These are phyloP conservation scores for Sapayoa aenigma DNA, from an alignment of 2,113 vertebrate genomes.

Conservation along the genomic window DNA sequence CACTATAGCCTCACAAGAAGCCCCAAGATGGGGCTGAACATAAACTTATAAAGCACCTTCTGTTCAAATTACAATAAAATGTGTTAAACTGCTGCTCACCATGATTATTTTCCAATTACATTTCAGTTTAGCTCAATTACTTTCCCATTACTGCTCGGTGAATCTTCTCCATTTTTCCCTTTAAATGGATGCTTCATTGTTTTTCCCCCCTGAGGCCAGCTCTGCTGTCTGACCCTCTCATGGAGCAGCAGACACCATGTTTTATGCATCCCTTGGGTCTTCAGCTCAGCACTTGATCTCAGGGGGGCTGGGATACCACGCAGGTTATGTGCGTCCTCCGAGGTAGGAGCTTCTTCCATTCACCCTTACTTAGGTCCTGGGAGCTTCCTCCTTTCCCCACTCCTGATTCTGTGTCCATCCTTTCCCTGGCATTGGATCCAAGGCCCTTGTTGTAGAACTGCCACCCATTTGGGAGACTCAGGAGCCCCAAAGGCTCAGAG, in stretches of 20 bases:
- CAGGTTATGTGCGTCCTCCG: neutral
- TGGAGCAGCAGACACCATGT: neutral
- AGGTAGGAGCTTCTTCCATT: neutral
- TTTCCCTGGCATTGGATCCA: neutral
- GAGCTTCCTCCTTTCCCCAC: neutral
- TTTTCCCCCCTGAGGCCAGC: neutral
- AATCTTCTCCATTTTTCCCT: conserved; percentile 66
- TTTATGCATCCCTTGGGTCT: neutral
- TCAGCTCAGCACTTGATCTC: neutral
- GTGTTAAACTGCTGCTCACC: conserved; percentile 40
- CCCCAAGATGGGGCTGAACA: neutral
- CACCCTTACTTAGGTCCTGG: neutral
- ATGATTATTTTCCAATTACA: conserved; percentile 73
- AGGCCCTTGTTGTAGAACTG: neutral
- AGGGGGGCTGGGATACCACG: rapidly evolving
- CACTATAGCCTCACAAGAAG: neutral
- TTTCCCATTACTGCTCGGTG: conserved; percentile 71
- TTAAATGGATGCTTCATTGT: conserved; percentile 57
- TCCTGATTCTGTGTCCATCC: neutral
- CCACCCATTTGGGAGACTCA: rapidly evolving
- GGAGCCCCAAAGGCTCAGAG: rapidly evolving
- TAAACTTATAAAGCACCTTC: conserved; percentile 32
- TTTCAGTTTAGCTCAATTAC: conserved; percentile 80
- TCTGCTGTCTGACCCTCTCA: neutral
- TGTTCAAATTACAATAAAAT: conserved; percentile 57